Percentiles rank a stretch among this genome's conserved stretches.
Evolutionary conservation across 2,888 invertebrate genomes (phyloP).

Genomic region (Periphyllus acericola): DNA sequence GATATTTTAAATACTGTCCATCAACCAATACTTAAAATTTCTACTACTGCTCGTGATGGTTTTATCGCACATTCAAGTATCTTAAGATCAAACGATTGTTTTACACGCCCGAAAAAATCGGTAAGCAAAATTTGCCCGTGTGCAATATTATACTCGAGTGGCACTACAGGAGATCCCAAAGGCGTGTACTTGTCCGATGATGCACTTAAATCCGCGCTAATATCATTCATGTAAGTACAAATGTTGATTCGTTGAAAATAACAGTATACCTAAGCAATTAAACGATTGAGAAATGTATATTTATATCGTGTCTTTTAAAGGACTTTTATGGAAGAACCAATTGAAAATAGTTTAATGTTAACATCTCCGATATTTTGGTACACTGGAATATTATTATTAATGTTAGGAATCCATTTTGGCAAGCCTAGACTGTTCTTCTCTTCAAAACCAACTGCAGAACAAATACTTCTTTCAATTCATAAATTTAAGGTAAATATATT

Average conservation of each 20-base stretch:
- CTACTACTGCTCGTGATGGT: background rate
- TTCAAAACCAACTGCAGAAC: background rate
- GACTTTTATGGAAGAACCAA: slow-evolving; percentile 23
- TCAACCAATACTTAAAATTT: slow-evolving; percentile 11
- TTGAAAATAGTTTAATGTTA: slow-evolving; percentile 12
- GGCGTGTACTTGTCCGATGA: slow-evolving; percentile 27
- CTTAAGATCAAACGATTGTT: background rate
- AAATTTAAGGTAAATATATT: background rate
- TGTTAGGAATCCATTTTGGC: slow-evolving; percentile 20
- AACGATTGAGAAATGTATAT: too few species aligned
- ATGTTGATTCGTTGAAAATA: too few species aligned
- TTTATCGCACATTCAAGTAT: background rate
- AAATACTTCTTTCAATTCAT: slow-evolving; percentile 12
- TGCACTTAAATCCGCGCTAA: slow-evolving; percentile 12
- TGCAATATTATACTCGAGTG: slow-evolving; percentile 21
- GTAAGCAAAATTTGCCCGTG: background rate
- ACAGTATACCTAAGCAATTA: too few species aligned
- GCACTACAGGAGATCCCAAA: slow-evolving; percentile 14
- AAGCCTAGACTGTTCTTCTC: slow-evolving; percentile 42
- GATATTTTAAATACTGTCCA: background rate
- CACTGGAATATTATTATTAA: background rate
- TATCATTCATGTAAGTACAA: background rate
- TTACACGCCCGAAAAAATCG: too few species aligned
- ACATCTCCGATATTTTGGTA: slow-evolving; percentile 17
- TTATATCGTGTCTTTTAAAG: background rate